Percentiles rank a stretch among this genome's conserved stretches.
Evolutionary conservation across 2,797 vertebrate genomes (phyloP).

Genomic region (Apogon talboti): DNA sequence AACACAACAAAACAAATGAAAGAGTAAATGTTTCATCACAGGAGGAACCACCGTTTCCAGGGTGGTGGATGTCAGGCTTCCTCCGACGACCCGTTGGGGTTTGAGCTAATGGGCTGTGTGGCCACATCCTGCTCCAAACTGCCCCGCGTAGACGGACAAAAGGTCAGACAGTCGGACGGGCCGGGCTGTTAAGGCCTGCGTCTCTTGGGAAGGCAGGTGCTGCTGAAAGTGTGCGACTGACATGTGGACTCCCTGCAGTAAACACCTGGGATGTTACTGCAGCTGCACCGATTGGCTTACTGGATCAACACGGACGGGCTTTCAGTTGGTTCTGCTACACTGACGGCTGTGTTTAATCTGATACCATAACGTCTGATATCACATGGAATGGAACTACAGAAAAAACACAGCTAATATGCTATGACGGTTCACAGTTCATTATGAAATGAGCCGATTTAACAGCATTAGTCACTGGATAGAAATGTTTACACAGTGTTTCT

Average conservation of each 20-base stretch:
- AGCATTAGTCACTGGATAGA: constrained; percentile 1
- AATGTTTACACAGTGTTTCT: too few relatives aligned
- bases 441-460: too few relatives aligned
- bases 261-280: constrained; percentile 69
- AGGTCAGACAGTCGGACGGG: constrained; percentile 39
- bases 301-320: constrained; percentile 38
- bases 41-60: constrained; percentile 64
- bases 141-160: constrained; percentile 47
- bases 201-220: constrained; percentile 70
- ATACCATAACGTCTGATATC: constrained; percentile 6
- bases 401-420: neutral
- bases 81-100: constrained; percentile 51
- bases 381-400: neutral
- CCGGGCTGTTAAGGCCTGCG: too few relatives aligned
- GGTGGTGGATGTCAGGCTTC: constrained; percentile 67
- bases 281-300: constrained; percentile 50
- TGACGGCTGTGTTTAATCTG: neutral
- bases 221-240: constrained; percentile 63
- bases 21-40: constrained; percentile 74
- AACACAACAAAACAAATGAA: constrained; percentile 43
- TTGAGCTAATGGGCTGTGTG: constrained; percentile 60
- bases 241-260: constrained; percentile 59
- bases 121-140: constrained; percentile 71
- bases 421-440: neutral
- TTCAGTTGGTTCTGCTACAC: constrained; percentile 22